These are phyloP conservation scores for Oncorhynchus masou DNA, from an alignment of 2,113 vertebrate species.

Conservation along the genomic window DNA sequence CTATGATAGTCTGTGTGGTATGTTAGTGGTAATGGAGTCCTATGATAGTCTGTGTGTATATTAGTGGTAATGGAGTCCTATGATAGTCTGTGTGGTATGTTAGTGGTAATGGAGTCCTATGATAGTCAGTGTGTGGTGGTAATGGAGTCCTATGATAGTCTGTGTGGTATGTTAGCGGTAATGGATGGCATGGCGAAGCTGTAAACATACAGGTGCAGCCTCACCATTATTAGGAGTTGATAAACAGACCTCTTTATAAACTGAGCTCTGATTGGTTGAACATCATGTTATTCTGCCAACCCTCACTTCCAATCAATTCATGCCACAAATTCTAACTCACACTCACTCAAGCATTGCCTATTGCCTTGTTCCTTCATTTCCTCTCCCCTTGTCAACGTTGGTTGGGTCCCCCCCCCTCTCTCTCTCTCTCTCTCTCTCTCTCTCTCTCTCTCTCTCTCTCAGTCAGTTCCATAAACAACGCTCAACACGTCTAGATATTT, in stretches of 20 bases:
- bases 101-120: too few relatives aligned
- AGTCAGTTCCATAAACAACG: constrained; percentile 52
- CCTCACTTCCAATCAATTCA: constrained; percentile 66
- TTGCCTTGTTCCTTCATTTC: constrained; percentile 54
- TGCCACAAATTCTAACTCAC: constrained; percentile 57
- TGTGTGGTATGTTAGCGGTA: too few relatives aligned
- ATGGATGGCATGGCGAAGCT: not conserved
- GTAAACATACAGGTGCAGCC: constrained; percentile 28
- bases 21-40: too few relatives aligned
- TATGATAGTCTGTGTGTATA: too few relatives aligned
- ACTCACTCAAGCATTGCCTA: constrained; percentile 60
- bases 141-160: too few relatives aligned
- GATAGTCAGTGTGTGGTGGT: too few relatives aligned
- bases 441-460: constrained; percentile 3
- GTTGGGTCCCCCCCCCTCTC: not conserved
- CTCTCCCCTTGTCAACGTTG: constrained; percentile 31
- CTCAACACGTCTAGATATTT: constrained; percentile 48
- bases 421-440: constrained; percentile 14
- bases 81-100: too few relatives aligned
- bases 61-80: too few relatives aligned
- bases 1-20: too few relatives aligned
- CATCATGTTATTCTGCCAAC: constrained; percentile 61
- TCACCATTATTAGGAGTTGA: constrained; percentile 24
- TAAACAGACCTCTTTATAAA: constrained; percentile 52
- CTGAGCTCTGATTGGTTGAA: constrained; percentile 50